Percentiles rank a stretch among this genome's conserved stretches.
These are phyloP conservation scores for Stenolophus ochropezus DNA, from an alignment of 2,888 invertebrate species.

Conservation along the genomic window DNA sequence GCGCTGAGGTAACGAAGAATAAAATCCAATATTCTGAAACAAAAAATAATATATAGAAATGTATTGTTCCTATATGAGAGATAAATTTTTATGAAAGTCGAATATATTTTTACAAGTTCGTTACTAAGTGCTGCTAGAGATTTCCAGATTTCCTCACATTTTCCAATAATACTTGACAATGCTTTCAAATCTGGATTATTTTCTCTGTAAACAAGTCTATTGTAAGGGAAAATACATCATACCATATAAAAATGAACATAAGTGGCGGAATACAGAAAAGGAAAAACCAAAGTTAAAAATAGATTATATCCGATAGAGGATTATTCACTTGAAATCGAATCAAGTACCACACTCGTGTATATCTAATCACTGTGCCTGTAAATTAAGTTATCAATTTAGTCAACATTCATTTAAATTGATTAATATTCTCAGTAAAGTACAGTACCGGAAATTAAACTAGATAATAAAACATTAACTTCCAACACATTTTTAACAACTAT, in stretches of 20 bases:
- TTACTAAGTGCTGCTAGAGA: background rate
- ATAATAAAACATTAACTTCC: too few relatives aligned
- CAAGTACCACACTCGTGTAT: background rate
- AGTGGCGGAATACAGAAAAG: background rate
- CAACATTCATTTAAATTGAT: background rate
- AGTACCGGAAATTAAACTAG: background rate
- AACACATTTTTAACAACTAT: too few relatives aligned
- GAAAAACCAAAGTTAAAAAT: background rate
- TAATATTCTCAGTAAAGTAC: background rate
- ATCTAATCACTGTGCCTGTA: slow-evolving; percentile 8
- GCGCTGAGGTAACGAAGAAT: too few relatives aligned
- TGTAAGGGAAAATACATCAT: background rate
- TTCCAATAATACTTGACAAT: background rate
- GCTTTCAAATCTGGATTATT: background rate
- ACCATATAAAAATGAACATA: background rate
- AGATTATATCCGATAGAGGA: background rate
- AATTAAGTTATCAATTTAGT: slow-evolving; percentile 25
- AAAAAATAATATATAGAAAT: background rate
- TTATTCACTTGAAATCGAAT: slow-evolving; percentile 1
- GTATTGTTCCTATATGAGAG: background rate
- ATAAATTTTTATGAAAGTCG: background rate
- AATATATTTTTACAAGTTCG: background rate
- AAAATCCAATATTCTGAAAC: too few relatives aligned
- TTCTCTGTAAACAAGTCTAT: background rate
- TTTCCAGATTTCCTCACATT: background rate